Evolutionary conservation across 2,113 vertebrate species (phyloP), one percentile per base, ranked within the genome.

Genomic region (Tragelaphus strepsiceros): DNA sequence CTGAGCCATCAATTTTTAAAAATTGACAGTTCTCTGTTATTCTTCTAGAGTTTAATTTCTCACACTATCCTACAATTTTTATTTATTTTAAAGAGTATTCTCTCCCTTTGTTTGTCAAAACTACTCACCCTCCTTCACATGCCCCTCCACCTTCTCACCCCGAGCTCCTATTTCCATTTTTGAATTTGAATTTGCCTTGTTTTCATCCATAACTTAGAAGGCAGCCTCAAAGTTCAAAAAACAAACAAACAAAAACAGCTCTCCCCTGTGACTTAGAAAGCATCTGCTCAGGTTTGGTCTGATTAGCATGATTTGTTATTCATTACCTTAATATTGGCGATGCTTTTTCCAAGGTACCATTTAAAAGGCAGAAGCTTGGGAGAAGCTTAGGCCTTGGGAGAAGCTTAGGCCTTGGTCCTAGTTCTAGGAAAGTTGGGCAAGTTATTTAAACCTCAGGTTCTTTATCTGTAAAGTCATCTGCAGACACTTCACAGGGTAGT

Each of bases 21-120:
- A 83, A 83, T 35, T 14, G 53, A 83, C 53, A 83, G 21, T 83
- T 88, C 62, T 77, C 35, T 61, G 2, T 88, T 97, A 17, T 61
- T 87, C 15, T 12, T 21, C 30, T 22, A 58, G 30, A 92, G 35
- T 59, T 96, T 89, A 64, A 64, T n/a, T 96, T 92, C 32, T 71
- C 78, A 74, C 8, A 32, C 8, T 88, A 10, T 12, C 54, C 28
- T 80, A n/a, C 28, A 87, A 5, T 49, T 87, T 87, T 71, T 30
- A 77, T 92, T 51, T 35, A 54, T 81, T 90, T 81, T 80, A 46
- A 67, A 96, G 61, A 91, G 2, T 77, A n/a, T 62, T 67, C 6
- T 81, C 2, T 95, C 32, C 53, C 17, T 54, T 81, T 62, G 17
- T 54, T 64, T 92, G 28, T 89, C 53, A 26, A 49, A 85, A 80